These are phyloP conservation scores for Dolichallabes microphthalmus DNA, from an alignment of 2,113 vertebrate genomes.

Conservation along the genomic window DNA sequence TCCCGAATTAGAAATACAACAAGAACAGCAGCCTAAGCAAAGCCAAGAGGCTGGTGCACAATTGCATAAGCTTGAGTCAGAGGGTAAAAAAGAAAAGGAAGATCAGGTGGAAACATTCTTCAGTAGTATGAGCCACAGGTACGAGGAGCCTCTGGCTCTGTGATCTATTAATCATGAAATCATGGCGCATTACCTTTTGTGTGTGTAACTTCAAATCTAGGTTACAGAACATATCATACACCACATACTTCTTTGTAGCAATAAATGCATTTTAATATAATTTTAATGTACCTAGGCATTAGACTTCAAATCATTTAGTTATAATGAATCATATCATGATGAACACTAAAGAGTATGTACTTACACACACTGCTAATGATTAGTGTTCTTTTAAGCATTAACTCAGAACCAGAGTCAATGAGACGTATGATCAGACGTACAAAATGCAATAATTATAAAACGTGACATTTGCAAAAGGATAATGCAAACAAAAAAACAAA, in stretches of 20 bases:
- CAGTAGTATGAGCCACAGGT: conserved; percentile 96
- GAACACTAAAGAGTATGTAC: background rate
- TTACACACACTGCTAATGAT: background rate
- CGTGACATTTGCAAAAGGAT: background rate
- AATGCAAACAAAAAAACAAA: conserved; percentile 55
- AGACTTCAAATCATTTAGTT: background rate
- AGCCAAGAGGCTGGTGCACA: conserved; percentile 31
- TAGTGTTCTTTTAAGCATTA: background rate
- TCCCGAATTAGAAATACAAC: conserved; percentile 47
- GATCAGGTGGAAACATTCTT: conserved; percentile 89
- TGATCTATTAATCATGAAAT: conserved; percentile 20
- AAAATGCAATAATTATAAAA: conserved; percentile 13
- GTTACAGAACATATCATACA: background rate
- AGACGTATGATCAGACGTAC: background rate
- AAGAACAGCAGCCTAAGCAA: conserved; percentile 3
- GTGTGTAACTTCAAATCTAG: conserved; percentile 13
- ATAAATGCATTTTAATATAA: background rate
- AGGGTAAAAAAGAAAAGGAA: conserved; percentile 56
- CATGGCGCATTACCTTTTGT: background rate
- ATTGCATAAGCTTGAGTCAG: conserved; percentile 44
- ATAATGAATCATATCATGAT: background rate
- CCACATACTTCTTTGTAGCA: background rate
- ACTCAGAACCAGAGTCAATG: background rate
- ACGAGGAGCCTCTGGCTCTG: conserved; percentile 61
- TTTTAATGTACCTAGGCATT: background rate